Conservation (phyloP, 2,113 vertebrate species). For the Prietella phreatophila region DNA sequence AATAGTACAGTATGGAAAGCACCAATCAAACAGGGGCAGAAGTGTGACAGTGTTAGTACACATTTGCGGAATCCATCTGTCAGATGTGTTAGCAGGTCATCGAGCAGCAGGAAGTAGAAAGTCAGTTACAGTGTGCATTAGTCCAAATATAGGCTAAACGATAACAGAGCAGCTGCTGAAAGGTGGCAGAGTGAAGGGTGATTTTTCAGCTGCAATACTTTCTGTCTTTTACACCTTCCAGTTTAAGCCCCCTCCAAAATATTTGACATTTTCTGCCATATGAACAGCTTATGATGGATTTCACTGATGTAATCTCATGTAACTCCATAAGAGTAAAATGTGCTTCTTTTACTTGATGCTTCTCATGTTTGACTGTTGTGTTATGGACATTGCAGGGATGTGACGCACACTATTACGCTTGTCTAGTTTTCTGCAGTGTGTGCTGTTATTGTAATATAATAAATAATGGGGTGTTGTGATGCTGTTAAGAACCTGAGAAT, state of each 20-base stretch:
- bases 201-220: background rate
- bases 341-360: background rate
- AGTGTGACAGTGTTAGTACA: constrained; percentile 15
- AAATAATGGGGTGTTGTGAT: background rate
- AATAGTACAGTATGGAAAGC: background rate
- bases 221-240: background rate
- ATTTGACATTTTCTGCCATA: background rate
- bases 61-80: constrained; percentile 5
- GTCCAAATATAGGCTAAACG: constrained; percentile 32
- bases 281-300: background rate
- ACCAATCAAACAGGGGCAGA: background rate
- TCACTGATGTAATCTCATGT: constrained; percentile 8
- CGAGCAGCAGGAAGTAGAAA: constrained; percentile 15
- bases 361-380: background rate
- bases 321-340: background rate
- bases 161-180: constrained; percentile 27
- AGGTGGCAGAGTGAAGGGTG: constrained; percentile 1
- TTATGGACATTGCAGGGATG: background rate
- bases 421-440: background rate
- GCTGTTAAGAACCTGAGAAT: background rate
- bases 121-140: constrained; percentile 23
- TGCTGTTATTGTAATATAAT: background rate
- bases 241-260: background rate
- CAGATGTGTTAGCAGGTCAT: constrained; percentile 33
- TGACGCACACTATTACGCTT: background rate